Percentiles rank a stretch among this genome's conserved stretches.
Conservation (phyloP, 2,888 invertebrate species). For the Nemurella pictetii region DNA sequence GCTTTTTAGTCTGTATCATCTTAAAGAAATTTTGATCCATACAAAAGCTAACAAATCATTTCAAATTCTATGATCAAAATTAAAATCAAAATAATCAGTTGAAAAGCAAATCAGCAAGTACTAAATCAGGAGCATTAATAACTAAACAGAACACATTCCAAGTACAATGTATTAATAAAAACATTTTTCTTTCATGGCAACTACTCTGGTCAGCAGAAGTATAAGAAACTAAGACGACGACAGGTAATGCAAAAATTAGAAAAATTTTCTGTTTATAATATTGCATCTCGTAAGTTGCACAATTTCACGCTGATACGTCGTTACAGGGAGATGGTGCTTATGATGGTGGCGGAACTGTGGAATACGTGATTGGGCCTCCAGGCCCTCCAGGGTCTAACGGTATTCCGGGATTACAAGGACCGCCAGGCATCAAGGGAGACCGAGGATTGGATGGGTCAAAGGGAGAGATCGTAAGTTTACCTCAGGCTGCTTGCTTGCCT, state of each 20-base stretch:
- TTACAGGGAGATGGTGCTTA: conserved; percentile 78
- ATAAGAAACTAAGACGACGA: conserved; percentile 79
- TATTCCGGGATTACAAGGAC: conserved; percentile 74
- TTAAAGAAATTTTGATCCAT: too few relatives aligned
- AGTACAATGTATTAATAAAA: neutral
- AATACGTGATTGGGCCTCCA: conserved; percentile 59
- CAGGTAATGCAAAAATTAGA: conserved; percentile 73
- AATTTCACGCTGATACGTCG: neutral
- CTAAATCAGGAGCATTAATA: too few relatives aligned
- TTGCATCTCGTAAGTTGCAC: neutral
- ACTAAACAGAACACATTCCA: too few relatives aligned
- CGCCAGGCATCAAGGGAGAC: conserved; percentile 84
- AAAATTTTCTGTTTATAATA: neutral
- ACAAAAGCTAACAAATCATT: too few relatives aligned
- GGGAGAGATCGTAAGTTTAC: conserved; percentile 79
- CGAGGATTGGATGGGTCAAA: conserved; percentile 79
- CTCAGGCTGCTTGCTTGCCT: neutral
- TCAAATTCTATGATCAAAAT: too few relatives aligned
- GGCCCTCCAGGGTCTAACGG: conserved; percentile 79
- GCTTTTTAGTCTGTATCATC: too few relatives aligned
- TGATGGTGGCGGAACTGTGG: conserved; percentile 57
- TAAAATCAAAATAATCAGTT: too few relatives aligned
- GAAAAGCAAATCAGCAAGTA: too few relatives aligned
- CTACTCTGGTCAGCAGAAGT: conserved; percentile 63
- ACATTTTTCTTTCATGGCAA: conserved; percentile 47